These are phyloP conservation scores for Menidia menidia DNA, from an alignment of 2,797 vertebrate genomes.

Conservation along the genomic window DNA sequence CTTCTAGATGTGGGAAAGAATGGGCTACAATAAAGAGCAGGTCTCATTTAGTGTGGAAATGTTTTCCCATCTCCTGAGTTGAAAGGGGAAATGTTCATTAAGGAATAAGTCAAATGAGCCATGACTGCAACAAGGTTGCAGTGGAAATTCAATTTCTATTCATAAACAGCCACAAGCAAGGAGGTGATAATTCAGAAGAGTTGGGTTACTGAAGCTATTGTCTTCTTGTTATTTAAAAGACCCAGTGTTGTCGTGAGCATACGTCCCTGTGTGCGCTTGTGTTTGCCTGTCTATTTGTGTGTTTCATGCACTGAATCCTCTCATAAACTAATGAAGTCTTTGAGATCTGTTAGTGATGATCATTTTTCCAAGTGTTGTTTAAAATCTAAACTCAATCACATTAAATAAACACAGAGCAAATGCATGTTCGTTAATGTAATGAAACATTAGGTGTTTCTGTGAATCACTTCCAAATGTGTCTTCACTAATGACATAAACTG, in stretches of 20 bases:
- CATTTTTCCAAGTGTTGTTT: conserved; percentile 70
- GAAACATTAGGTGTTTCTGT: conserved; percentile 27
- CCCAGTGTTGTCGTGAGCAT: conserved; percentile 31
- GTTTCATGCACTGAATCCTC: conserved; percentile 36
- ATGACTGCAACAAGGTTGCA: conserved; percentile 75
- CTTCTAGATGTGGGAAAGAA: conserved; percentile 61
- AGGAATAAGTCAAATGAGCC: conserved; percentile 85
- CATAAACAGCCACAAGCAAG: conserved; percentile 79
- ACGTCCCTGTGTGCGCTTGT: conserved; percentile 2
- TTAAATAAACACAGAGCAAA: conserved; percentile 54
- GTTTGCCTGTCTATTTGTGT: background rate
- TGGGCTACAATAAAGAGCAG: conserved; percentile 64
- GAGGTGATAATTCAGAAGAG: conserved; percentile 81
- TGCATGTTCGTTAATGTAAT: conserved; percentile 60
- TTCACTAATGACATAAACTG: conserved; percentile 49
- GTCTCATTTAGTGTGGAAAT: conserved; percentile 77
- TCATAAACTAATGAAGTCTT: conserved; percentile 62
- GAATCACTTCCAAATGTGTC: conserved; percentile 36
- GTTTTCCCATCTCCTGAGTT: conserved; percentile 79
- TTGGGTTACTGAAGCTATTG: conserved; percentile 72
- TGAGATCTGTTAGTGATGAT: conserved; percentile 64
- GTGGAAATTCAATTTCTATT: conserved; percentile 85
- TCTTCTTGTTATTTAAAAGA: conserved; percentile 75
- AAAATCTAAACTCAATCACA: conserved; percentile 71
- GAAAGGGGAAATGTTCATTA: conserved; percentile 82